These are phyloP conservation scores for Proterorhinus semilunaris DNA, from an alignment of 2,113 vertebrate genomes.

Conservation along the genomic window DNA sequence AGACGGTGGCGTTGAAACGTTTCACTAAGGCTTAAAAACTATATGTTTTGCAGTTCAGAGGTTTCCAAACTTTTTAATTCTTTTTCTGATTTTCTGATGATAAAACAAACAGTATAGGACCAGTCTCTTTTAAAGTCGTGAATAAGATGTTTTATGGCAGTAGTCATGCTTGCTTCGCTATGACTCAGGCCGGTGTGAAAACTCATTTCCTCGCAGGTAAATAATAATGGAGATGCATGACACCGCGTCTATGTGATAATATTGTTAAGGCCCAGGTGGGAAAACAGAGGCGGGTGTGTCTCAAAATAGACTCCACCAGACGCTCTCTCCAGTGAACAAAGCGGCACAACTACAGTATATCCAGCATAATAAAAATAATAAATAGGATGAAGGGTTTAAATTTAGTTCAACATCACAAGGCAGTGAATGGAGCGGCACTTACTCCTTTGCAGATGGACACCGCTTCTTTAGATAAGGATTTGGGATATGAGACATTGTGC, in stretches of 20 bases:
- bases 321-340: background rate
- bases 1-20: background rate
- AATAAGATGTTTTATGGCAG: slow-evolving; percentile 14
- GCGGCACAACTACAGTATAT: background rate
- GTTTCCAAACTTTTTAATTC: too few species aligned
- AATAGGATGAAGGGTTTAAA: background rate
- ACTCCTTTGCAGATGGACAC: slow-evolving; percentile 96
- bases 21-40: slow-evolving; percentile 16
- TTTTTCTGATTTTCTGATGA: background rate
- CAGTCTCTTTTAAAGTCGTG: slow-evolving; percentile 26
- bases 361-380: background rate
- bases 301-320: slow-evolving; percentile 9
- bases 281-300: slow-evolving; percentile 1
- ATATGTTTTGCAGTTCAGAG: background rate
- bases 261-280: slow-evolving; percentile 15
- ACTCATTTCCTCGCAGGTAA: slow-evolving; percentile 43
- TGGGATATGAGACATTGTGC: slow-evolving; percentile 97
- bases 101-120: slow-evolving; percentile 28
- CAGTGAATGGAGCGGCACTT: slow-evolving; percentile 2
- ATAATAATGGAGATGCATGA: slow-evolving; percentile 21
- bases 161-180: background rate
- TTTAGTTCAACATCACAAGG: background rate
- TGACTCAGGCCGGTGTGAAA: slow-evolving; percentile 31
- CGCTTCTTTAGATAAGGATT: slow-evolving; percentile 95
- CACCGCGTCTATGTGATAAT: background rate